Evolutionary conservation across 2,888 invertebrate species (phyloP), one percentile per base, ranked within the genome.

Genomic region (Drosophila peninsularis): DNA sequence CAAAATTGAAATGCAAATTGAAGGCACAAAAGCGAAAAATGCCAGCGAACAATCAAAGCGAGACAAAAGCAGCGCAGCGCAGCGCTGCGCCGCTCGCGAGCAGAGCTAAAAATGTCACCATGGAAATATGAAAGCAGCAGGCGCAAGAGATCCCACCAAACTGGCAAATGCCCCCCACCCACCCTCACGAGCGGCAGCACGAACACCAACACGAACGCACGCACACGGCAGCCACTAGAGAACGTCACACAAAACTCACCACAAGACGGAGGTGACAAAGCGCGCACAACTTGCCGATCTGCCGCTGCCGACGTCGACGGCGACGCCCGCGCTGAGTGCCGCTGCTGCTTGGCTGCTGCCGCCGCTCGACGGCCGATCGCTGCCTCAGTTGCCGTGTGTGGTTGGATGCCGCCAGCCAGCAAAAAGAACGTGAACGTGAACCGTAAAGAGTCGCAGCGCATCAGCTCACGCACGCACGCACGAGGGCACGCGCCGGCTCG

Each of bases 1-100:
- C 67, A 45, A 80, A 87, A 82, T 81, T 84, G 65, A 75, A 88
- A 87, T 82, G 88, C 88, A 82, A 88, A 82, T 82, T 87, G 78
- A 88, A 88, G 71, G 79, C 85, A 82, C 78, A 81, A 84, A 84
- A 88, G 85, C 85, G 62, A 78, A 81, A 81, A 75, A 63, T 56
- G 67, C 60, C 61, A 77, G 67, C 47, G 76, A 72, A 65, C 81
- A 82, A 87, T 87, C 87, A 83, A 83, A 68, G 67, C 71, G 62
- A 68, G 71, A 82, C 78, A 82, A 75, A 77, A 71, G 66, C 77
- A 66, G 52, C 53, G 32, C 50, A 49, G 21, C 45, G 45, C 45
- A 45, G 19, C 34, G 49, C 32, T 2, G 32, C 19, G 14, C 50
- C 27, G 27, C 6, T 6, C 7, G 52, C 36, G 41, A 21, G 71